These are phyloP conservation scores for Chiloscyllium plagiosum DNA, from an alignment of 2,113 vertebrate genomes.

Conservation along the genomic window DNA sequence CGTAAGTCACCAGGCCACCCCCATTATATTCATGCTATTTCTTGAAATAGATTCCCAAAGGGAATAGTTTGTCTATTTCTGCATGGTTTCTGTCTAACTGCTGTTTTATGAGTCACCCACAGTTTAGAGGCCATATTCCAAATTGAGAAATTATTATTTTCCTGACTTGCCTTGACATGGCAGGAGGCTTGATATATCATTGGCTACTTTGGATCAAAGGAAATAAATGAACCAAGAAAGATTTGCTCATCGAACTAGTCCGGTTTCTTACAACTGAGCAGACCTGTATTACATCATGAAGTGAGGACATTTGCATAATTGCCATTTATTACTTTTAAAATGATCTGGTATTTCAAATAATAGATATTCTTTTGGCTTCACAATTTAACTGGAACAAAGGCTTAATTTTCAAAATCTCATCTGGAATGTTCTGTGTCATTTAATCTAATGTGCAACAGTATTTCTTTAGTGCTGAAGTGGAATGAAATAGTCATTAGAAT, in stretches of 20 bases:
- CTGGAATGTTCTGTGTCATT: constrained; percentile 27
- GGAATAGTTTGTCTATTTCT: neutral
- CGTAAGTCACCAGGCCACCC: too few relatives aligned
- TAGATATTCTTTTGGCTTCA: constrained; percentile 2
- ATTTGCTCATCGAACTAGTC: neutral
- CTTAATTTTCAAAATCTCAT: constrained; percentile 28
- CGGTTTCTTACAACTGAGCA: neutral
- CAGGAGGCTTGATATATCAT: neutral
- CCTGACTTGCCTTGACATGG: neutral
- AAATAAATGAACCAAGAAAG: neutral
- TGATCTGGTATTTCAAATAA: constrained; percentile 33
- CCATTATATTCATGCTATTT: neutral
- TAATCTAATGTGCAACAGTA: constrained; percentile 15
- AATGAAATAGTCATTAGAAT: constrained; percentile 32
- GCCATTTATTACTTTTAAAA: constrained; percentile 23
- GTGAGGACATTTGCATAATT: neutral
- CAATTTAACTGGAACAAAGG: constrained; percentile 23
- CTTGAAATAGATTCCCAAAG: neutral
- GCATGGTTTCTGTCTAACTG: neutral
- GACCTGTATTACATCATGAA: neutral
- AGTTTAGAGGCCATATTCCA: neutral
- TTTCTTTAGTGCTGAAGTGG: neutral
- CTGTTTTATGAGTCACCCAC: neutral
- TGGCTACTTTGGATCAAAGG: neutral
- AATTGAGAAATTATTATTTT: constrained; percentile 9